phyloP scores from a whole-genome alignment of 2,888 invertebrate genomes.

The Scaptomyza flava region DNA sequence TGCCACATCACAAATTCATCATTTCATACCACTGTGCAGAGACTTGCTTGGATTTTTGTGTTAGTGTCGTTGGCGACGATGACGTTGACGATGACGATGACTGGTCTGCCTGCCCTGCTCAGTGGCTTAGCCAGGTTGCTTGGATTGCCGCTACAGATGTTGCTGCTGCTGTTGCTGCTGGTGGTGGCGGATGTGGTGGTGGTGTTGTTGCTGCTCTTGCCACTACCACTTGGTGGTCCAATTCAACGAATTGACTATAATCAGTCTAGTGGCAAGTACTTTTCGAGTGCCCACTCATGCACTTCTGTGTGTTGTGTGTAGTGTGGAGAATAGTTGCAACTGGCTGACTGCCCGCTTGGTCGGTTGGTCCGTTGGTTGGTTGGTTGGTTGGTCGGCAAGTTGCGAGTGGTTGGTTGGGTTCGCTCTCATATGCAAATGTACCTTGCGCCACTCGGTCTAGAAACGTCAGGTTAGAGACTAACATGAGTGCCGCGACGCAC shows the following conservation, averaged over 20 bases:
- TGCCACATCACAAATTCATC: neutral
- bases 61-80: slow-evolving; percentile 54
- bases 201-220: slow-evolving; percentile 19
- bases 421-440: slow-evolving; percentile 67
- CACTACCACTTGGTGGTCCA: slow-evolving; percentile 76
- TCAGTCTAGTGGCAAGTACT: slow-evolving; percentile 81
- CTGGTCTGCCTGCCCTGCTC: slow-evolving; percentile 58
- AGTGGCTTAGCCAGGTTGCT: slow-evolving; percentile 49
- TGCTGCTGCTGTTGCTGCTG: slow-evolving; percentile 30
- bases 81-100: slow-evolving; percentile 57
- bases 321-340: slow-evolving; percentile 36
- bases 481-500: slow-evolving; percentile 62
- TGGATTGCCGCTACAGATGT: slow-evolving; percentile 13
- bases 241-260: slow-evolving; percentile 80
- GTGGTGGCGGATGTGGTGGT: slow-evolving; percentile 34
- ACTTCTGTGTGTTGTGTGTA: slow-evolving; percentile 61
- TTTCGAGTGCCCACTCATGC: slow-evolving; percentile 80
- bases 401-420: slow-evolving; percentile 65
- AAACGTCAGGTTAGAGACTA: slow-evolving; percentile 50
- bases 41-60: slow-evolving; percentile 42
- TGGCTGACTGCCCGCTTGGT: slow-evolving; percentile 20
- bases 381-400: slow-evolving; percentile 55
- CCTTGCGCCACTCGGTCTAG: slow-evolving; percentile 58
- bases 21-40: slow-evolving; percentile 38
- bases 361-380: slow-evolving; percentile 48